Conservation (phyloP, 1,140 invertebrate genomes). For the Trichonephila inaurata region DNA sequence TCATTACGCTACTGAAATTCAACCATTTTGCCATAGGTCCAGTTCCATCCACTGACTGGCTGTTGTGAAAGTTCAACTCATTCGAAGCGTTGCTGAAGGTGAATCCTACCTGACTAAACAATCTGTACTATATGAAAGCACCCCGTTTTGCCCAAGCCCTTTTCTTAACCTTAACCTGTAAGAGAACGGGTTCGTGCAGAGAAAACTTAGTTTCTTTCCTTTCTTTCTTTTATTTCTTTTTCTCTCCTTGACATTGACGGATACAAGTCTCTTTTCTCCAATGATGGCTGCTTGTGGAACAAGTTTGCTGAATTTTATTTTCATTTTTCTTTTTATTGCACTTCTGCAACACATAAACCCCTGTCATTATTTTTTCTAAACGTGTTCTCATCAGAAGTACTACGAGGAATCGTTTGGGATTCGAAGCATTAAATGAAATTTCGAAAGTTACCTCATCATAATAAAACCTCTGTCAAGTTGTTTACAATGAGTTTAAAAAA, state of each 20-base stretch:
- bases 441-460: no score
- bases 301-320: slow-evolving; percentile 42
- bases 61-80: background rate
- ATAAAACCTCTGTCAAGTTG: no score
- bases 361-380: slow-evolving; percentile 29
- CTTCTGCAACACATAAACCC: slow-evolving; percentile 27
- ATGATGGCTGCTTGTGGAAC: slow-evolving; percentile 23
- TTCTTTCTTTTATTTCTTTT: background rate
- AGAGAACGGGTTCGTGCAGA: slow-evolving; percentile 53
- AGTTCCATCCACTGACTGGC: background rate
- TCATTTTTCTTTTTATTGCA: slow-evolving; percentile 9
- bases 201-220: slow-evolving; percentile 28
- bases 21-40: no score
- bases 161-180: slow-evolving; percentile 45
- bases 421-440: background rate
- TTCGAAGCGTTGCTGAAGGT: background rate
- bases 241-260: slow-evolving; percentile 58
- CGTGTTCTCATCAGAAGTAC: background rate
- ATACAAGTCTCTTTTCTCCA: slow-evolving; percentile 46
- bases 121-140: slow-evolving; percentile 40
- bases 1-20: background rate
- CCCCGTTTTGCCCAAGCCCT: slow-evolving; percentile 41
- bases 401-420: background rate
- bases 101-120: background rate
- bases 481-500: no score